Percentiles rank a stretch among this genome's conserved stretches.
These are phyloP conservation scores for Chaetura pelagica DNA, from an alignment of 2,113 vertebrate species.

Conservation along the genomic window DNA sequence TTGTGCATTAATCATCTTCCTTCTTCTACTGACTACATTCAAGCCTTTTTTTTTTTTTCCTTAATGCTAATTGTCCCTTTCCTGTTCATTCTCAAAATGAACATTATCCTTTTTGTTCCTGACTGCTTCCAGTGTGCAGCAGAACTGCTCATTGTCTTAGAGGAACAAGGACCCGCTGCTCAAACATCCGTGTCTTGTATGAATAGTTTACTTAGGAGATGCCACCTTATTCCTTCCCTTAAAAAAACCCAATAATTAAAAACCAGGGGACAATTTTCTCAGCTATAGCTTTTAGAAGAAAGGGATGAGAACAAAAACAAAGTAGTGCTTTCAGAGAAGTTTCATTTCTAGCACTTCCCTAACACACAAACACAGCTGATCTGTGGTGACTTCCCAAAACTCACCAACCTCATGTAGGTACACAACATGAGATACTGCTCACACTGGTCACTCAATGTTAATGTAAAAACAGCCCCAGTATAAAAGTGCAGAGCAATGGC, in stretches of 20 bases:
- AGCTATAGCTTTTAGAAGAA: background rate
- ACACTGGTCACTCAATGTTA: accelerated
- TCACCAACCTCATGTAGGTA: accelerated
- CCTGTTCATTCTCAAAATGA: background rate
- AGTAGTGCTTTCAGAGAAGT: background rate
- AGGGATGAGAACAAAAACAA: too few species aligned
- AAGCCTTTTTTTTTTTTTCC: background rate
- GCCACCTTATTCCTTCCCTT: background rate
- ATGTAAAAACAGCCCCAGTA: background rate
- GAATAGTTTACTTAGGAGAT: background rate
- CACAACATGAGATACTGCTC: accelerated
- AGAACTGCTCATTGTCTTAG: accelerated
- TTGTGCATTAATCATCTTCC: background rate
- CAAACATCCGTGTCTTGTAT: background rate
- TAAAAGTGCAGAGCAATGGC: accelerated
- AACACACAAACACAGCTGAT: background rate
- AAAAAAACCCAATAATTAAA: background rate
- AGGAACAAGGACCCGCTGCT: accelerated
- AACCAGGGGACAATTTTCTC: background rate
- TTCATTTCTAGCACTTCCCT: background rate
- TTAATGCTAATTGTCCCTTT: background rate
- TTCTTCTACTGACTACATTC: background rate
- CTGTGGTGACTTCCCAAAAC: too few species aligned
- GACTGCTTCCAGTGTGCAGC: background rate
- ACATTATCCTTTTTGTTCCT: background rate